These are phyloP conservation scores for Saxidomus purpurata DNA, from an alignment of 1,140 invertebrate genomes.

Conservation along the genomic window DNA sequence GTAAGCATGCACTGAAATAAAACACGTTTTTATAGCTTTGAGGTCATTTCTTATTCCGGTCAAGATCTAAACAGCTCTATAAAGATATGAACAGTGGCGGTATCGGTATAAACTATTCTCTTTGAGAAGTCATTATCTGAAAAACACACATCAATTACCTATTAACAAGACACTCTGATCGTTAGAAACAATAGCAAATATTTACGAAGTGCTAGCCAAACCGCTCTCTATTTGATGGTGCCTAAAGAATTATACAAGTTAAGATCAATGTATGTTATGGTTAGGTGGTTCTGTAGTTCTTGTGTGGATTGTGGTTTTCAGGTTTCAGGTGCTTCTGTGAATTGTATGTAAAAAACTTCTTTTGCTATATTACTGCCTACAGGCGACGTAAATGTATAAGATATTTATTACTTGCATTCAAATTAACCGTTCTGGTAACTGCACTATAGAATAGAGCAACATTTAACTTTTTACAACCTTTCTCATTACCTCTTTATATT, in stretches of 20 bases:
- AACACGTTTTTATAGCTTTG: neutral
- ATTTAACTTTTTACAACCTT: no score
- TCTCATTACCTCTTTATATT: no score
- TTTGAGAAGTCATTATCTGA: neutral
- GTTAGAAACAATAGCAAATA: constrained; percentile 17
- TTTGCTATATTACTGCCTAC: no score
- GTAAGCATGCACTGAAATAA: no score
- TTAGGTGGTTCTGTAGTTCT: neutral
- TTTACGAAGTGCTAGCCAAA: neutral
- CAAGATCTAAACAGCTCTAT: neutral
- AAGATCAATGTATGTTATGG: neutral
- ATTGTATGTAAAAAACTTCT: no score
- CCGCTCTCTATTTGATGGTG: neutral
- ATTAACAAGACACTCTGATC: neutral
- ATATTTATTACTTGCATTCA: no score
- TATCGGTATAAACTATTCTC: neutral
- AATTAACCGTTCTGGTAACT: no score
- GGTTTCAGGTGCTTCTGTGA: no score
- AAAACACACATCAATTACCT: neutral
- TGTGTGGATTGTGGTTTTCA: neutral
- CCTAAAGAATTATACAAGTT: neutral
- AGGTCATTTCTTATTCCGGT: neutral
- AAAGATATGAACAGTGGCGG: neutral
- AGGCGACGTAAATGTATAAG: no score
- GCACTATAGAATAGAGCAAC: no score